These are phyloP conservation scores for Sapajus apella DNA, from an alignment of 2,113 vertebrate genomes.

Conservation along the genomic window DNA sequence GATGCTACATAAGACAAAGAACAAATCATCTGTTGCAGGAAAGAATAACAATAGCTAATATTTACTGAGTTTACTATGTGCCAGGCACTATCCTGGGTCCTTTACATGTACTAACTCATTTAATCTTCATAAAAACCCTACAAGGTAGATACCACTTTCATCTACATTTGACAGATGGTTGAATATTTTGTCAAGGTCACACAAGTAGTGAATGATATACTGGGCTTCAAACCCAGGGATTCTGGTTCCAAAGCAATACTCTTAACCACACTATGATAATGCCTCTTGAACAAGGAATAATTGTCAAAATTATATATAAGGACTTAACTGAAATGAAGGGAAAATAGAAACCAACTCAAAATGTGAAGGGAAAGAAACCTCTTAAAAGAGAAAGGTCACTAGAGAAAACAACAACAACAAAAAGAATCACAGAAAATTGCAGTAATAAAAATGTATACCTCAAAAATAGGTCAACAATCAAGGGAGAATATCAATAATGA, in stretches of 20 bases:
- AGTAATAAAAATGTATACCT: constrained; percentile 20
- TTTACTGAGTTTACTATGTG: background rate
- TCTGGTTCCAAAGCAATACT: background rate
- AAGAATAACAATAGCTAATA: constrained; percentile 32
- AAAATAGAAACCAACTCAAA: constrained; percentile 19
- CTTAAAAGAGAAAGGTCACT: background rate
- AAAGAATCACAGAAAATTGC: background rate
- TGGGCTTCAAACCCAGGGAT: background rate
- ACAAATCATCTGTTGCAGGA: background rate
- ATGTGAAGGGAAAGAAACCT: background rate
- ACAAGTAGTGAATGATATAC: background rate
- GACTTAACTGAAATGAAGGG: background rate
- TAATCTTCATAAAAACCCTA: background rate
- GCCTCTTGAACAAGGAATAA: constrained; percentile 28
- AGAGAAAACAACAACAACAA: background rate
- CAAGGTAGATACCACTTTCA: background rate
- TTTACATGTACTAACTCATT: background rate
- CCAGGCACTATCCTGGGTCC: background rate
- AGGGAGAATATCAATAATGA: background rate
- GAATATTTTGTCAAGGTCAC: background rate
- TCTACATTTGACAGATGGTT: background rate
- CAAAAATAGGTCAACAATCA: constrained; percentile 31
- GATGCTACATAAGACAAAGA: background rate
- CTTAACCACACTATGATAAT: background rate
- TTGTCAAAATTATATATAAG: constrained; percentile 28